Conservation (phyloP, 2,113 vertebrate genomes). For the Notiomystis cincta region DNA sequence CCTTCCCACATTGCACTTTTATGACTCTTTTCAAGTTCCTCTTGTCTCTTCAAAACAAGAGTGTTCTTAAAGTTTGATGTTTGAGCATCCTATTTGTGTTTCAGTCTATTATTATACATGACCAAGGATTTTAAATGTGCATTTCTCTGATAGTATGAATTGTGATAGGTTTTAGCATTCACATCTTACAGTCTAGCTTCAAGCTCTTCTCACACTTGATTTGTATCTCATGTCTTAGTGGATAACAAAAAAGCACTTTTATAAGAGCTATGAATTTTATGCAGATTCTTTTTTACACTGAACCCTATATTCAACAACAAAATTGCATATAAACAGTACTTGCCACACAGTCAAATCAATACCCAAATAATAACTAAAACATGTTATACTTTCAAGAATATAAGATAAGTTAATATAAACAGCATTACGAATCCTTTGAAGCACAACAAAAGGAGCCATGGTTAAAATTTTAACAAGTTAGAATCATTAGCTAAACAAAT, state of each 20-base stretch:
- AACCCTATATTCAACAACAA: neutral
- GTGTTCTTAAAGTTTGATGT: neutral
- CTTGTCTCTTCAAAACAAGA: neutral
- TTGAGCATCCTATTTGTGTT: neutral
- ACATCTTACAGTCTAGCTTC: constrained; percentile 6
- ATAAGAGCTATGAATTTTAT: neutral
- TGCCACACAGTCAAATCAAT: neutral
- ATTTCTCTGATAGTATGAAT: neutral
- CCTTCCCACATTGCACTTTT: neutral
- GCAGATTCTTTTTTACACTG: neutral
- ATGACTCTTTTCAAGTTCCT: neutral
- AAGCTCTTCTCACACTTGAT: constrained; percentile 42
- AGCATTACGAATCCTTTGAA: constrained; percentile 61
- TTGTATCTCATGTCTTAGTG: neutral
- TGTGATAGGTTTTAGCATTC: constrained; percentile 27
- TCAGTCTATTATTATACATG: constrained; percentile 8
- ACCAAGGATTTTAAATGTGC: neutral
- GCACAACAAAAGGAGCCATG: constrained; percentile 56
- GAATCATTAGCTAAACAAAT: constrained; percentile 74
- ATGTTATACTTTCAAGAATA: neutral
- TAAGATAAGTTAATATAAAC: constrained; percentile 63
- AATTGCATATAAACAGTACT: neutral
- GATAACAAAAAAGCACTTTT: neutral
- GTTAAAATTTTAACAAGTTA: constrained; percentile 76
- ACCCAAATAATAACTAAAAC: constrained; percentile 1